These are phyloP conservation scores for Branchipolynoe longqiensis DNA, from an alignment of 2,888 invertebrate species.

Conservation along the genomic window DNA sequence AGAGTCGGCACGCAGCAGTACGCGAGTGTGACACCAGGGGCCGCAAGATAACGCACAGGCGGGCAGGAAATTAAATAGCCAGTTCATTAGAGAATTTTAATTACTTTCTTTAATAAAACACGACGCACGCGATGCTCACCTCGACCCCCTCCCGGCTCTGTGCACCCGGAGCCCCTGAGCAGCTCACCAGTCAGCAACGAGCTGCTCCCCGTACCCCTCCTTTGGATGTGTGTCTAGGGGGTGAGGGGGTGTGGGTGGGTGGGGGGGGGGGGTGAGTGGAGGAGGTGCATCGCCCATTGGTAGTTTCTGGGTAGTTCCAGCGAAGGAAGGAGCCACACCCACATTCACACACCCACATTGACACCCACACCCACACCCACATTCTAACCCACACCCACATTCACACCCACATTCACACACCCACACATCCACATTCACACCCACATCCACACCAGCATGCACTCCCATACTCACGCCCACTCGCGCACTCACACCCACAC, in stretches of 20 bases:
- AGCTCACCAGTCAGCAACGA: too few relatives aligned
- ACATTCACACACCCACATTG: too few relatives aligned
- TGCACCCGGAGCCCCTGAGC: background rate
- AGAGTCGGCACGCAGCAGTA: background rate
- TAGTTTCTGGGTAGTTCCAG: too few relatives aligned
- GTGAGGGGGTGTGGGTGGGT: background rate
- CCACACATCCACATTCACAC: too few relatives aligned
- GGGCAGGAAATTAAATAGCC: slow-evolving; percentile 36
- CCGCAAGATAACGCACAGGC: background rate
- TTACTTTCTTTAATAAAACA: slow-evolving; percentile 50
- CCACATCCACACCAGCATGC: too few relatives aligned
- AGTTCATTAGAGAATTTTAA: slow-evolving; percentile 47
- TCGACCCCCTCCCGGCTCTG: background rate
- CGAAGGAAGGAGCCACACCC: too few relatives aligned
- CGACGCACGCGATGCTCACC: slow-evolving; percentile 35
- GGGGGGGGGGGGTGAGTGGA: background rate
- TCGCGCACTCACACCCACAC: too few relatives aligned
- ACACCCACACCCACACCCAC: too few relatives aligned
- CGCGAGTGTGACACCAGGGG: background rate
- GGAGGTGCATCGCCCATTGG: background rate
- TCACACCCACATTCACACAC: too few relatives aligned
- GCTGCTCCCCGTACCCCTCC: background rate
- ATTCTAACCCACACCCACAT: too few relatives aligned
- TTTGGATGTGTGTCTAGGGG: background rate
- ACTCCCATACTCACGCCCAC: too few relatives aligned